Conservation (phyloP, 2,113 vertebrate species). For the Mesocricetus auratus region DNA sequence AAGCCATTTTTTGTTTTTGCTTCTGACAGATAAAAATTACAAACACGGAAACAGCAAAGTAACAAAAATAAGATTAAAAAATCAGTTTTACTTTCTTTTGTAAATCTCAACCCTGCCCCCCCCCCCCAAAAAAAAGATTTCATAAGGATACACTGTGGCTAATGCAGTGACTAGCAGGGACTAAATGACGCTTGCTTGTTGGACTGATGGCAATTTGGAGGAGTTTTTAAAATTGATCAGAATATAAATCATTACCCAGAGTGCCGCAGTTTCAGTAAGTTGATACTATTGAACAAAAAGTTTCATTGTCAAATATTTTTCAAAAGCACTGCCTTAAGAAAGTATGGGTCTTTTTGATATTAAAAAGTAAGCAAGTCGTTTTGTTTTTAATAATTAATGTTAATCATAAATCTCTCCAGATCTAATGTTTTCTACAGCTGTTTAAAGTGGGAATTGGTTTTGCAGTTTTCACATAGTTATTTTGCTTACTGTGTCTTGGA, state of each 20-base stretch:
- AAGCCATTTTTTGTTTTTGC: not conserved
- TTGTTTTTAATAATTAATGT: not conserved
- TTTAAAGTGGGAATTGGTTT: not conserved
- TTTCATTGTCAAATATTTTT: not conserved
- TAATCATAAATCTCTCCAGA: not conserved
- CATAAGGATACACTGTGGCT: conserved; percentile 17
- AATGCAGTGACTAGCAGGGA: not conserved
- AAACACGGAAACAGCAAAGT: not conserved
- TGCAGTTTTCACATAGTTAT: not conserved
- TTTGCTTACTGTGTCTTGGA: not conserved
- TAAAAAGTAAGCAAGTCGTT: not conserved
- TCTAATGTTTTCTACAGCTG: not conserved
- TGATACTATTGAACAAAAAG: not conserved
- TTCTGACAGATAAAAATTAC: not conserved
- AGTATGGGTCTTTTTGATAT: not conserved
- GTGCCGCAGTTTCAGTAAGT: not conserved
- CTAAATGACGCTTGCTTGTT: not conserved
- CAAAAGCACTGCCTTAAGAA: not conserved
- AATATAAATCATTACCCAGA: not conserved
- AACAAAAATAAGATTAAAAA: not conserved
- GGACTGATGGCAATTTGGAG: not conserved
- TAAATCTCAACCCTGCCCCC: not conserved
- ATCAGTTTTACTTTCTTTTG: conserved; percentile 1
- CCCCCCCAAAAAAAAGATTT: not conserved
- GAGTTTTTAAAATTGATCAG: not conserved